phyloP scores from a whole-genome alignment of 2,888 invertebrate species.

The Horisme vitalbata region DNA sequence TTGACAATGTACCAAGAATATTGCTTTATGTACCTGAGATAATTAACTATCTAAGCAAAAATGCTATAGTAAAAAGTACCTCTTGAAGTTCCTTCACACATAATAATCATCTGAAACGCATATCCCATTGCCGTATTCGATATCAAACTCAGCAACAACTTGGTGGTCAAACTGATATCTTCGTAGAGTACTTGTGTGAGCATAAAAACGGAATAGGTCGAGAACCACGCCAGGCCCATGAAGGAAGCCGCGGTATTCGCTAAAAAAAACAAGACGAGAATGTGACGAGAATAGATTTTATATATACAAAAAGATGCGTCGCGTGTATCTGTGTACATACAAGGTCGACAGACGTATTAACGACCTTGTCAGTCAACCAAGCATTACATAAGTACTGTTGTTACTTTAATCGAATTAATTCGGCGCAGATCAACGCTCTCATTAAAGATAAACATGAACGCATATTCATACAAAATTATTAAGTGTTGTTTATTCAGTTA shows the following conservation, averaged over 20 bases:
- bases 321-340: constrained; percentile 5
- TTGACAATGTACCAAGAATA: too few relatives aligned
- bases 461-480: too few relatives aligned
- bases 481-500: too few relatives aligned
- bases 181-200: constrained; percentile 87
- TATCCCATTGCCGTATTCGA: constrained; percentile 92
- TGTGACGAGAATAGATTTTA: constrained; percentile 20
- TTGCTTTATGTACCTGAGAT: too few relatives aligned
- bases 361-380: constrained; percentile 2
- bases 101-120: constrained; percentile 89
- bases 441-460: background rate
- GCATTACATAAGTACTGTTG: constrained; percentile 11
- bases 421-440: constrained; percentile 17
- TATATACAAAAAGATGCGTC: constrained; percentile 6
- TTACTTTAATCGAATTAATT: too few relatives aligned
- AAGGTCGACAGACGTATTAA: constrained; percentile 15
- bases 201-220: constrained; percentile 89
- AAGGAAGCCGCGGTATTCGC: constrained; percentile 92
- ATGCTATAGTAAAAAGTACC: constrained; percentile 71
- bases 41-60: too few relatives aligned
- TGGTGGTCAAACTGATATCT: constrained; percentile 79
- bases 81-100: constrained; percentile 88
- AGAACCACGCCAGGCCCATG: constrained; percentile 90
- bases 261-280: constrained; percentile 71
- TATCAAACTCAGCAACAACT: constrained; percentile 85